Percentiles rank a stretch among this genome's conserved stretches.
phyloP scores from a whole-genome alignment of 2,888 invertebrate genomes.

The Erannis defoliaria region DNA sequence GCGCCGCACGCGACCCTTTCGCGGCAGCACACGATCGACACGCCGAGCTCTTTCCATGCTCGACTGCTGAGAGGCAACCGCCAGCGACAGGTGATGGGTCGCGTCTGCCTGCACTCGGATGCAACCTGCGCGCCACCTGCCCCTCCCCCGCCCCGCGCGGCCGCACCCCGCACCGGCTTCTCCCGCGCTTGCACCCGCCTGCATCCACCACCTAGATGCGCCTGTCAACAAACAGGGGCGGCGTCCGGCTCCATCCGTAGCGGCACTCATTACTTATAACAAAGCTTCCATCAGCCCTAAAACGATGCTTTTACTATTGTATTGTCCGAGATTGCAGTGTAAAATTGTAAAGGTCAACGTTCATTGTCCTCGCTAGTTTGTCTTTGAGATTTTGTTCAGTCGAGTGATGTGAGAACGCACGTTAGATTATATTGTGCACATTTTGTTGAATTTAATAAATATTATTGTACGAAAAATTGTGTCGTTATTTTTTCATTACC shows the following conservation, averaged over 20 bases:
- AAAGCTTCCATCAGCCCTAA: constrained; percentile 2
- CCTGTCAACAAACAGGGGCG: constrained; percentile 1
- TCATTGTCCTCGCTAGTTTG: constrained; percentile 30
- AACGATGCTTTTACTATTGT: constrained; percentile 29
- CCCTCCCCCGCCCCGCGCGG: constrained; percentile 42
- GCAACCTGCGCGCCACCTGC: constrained; percentile 43
- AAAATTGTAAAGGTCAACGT: constrained; percentile 40
- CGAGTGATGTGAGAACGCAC: constrained; percentile 3
- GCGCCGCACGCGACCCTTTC: constrained; percentile 91
- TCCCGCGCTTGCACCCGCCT: constrained; percentile 57
- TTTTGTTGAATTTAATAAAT: constrained; percentile 38
- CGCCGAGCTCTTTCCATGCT: constrained; percentile 94
- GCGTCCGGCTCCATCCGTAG: constrained; percentile 9
- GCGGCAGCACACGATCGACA: constrained; percentile 96
- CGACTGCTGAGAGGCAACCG: constrained; percentile 90
- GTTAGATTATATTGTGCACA: constrained; percentile 20
- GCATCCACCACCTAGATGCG: constrained; percentile 43
- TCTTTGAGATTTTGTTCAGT: constrained; percentile 21
- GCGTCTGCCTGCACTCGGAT: constrained; percentile 41
- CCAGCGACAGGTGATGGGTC: constrained; percentile 80
- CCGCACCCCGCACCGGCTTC: constrained; percentile 41
- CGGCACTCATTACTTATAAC: constrained; percentile 14
- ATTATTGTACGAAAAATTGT: constrained; percentile 39
- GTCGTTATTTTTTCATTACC: constrained; percentile 36
- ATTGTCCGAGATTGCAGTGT: constrained; percentile 15